These are phyloP conservation scores for Drymonia ruficornis DNA, from an alignment of 2,888 invertebrate species.

Conservation along the genomic window DNA sequence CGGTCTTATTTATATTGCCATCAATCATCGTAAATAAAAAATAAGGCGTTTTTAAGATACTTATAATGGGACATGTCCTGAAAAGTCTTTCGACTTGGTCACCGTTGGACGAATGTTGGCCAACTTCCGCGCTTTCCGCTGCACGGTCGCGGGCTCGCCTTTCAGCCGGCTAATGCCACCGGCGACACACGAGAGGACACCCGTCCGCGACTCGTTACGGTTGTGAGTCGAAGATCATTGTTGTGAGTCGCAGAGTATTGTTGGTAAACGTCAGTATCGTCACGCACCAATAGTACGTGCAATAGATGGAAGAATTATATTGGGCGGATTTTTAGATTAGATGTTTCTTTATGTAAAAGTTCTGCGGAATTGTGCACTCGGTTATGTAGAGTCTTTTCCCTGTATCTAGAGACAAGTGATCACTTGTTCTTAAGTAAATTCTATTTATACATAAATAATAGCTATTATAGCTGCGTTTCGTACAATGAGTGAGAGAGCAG, in stretches of 20 bases:
- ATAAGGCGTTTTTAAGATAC: no score
- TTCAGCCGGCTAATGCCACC: constrained; percentile 64
- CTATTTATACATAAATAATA: no score
- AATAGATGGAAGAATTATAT: constrained; percentile 6
- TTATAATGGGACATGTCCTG: not conserved
- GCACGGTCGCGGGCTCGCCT: constrained; percentile 51
- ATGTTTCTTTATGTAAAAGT: not conserved
- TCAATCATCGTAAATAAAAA: no score
- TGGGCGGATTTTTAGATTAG: constrained; percentile 6
- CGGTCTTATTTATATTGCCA: no score
- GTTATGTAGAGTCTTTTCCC: no score
- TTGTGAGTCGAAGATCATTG: constrained; percentile 50
- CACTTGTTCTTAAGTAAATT: no score
- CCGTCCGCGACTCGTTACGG: constrained; percentile 63
- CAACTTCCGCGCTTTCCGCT: constrained; percentile 51
- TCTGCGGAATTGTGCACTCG: no score
- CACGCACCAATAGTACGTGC: constrained; percentile 33
- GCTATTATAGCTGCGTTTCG: no score
- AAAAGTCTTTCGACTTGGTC: not conserved
- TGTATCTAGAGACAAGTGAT: no score
- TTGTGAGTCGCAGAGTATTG: constrained; percentile 47
- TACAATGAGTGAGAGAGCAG: no score
- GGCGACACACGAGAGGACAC: constrained; percentile 55
- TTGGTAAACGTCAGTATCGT: constrained; percentile 38
- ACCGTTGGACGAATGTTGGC: constrained; percentile 18